Conservation (phyloP, 2,888 invertebrate genomes). For the Mythimna impura region DNA sequence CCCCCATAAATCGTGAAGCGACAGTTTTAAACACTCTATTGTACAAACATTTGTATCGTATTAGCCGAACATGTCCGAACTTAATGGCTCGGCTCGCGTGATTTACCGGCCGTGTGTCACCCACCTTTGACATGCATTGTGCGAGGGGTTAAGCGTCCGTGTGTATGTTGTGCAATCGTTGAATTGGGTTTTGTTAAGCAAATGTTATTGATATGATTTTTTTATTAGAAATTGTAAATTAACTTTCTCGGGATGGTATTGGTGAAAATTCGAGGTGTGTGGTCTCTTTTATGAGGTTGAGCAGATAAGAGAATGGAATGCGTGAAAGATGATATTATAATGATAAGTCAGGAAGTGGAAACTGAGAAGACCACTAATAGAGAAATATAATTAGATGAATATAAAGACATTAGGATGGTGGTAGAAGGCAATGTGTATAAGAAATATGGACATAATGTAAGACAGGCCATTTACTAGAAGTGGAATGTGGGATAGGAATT, state of each 20-base stretch:
- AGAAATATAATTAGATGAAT: not conserved
- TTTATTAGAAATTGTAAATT: constrained; percentile 35
- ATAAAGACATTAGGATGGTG: not conserved
- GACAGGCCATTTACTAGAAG: not conserved
- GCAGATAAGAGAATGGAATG: not conserved
- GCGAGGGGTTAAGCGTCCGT: constrained; percentile 49
- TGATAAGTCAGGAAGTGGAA: not conserved
- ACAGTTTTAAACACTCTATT: constrained; percentile 76
- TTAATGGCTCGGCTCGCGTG: constrained; percentile 67
- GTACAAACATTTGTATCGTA: constrained; percentile 77
- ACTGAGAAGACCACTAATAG: not conserved
- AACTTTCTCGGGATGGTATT: constrained; percentile 26
- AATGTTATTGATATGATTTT: constrained; percentile 37
- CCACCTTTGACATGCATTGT: constrained; percentile 63
- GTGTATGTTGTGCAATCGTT: constrained; percentile 60
- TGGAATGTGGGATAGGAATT: too few relatives aligned
- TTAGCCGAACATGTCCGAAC: constrained; percentile 65
- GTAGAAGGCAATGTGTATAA: not conserved
- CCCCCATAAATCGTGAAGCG: constrained; percentile 71
- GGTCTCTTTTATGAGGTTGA: constrained; percentile 18
- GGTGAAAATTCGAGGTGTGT: constrained; percentile 39
- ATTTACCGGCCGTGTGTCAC: constrained; percentile 70
- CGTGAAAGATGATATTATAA: not conserved
- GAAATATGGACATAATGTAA: not conserved
- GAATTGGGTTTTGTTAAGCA: constrained; percentile 36